Evolutionary conservation across 2,888 invertebrate species (phyloP).

Genomic region (Rhingia rostrata): DNA sequence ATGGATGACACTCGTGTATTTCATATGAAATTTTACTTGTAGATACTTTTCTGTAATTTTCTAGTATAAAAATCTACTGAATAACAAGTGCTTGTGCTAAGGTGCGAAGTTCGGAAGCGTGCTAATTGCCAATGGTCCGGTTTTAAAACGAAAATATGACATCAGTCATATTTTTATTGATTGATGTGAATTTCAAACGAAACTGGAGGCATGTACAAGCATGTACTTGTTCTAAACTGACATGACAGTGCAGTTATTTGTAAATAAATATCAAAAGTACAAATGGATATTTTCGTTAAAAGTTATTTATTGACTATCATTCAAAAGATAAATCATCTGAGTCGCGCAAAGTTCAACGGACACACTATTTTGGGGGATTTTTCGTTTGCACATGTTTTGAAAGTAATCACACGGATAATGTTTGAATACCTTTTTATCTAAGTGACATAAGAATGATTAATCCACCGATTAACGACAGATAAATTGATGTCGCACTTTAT

Average conservation of each 20-base stretch:
- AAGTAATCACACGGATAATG: too few relatives aligned
- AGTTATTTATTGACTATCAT: not conserved
- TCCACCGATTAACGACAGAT: too few relatives aligned
- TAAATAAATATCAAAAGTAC: not conserved
- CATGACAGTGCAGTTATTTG: slow-evolving; percentile 2
- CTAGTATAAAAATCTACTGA: not conserved
- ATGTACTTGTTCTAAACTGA: not conserved
- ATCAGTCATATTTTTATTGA: slow-evolving; percentile 19
- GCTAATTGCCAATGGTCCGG: slow-evolving; percentile 29
- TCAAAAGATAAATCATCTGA: too few relatives aligned
- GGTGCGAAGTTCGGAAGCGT: slow-evolving; percentile 46
- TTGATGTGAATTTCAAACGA: slow-evolving; percentile 7
- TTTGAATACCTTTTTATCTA: too few relatives aligned
- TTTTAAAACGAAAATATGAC: slow-evolving; percentile 20
- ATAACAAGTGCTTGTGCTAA: slow-evolving; percentile 15
- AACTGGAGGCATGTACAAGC: slow-evolving; percentile 7
- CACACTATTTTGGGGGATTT: too few relatives aligned
- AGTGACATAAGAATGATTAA: too few relatives aligned
- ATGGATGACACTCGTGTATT: not conserved
- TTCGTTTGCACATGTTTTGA: too few relatives aligned
- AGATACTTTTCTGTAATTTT: slow-evolving; percentile 33
- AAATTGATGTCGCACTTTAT: too few relatives aligned
- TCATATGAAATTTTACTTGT: slow-evolving; percentile 20
- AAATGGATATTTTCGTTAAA: not conserved
- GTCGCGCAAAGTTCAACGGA: too few relatives aligned